These are phyloP conservation scores for Lithophane leautieri DNA, from an alignment of 2,888 invertebrate genomes.

Conservation along the genomic window DNA sequence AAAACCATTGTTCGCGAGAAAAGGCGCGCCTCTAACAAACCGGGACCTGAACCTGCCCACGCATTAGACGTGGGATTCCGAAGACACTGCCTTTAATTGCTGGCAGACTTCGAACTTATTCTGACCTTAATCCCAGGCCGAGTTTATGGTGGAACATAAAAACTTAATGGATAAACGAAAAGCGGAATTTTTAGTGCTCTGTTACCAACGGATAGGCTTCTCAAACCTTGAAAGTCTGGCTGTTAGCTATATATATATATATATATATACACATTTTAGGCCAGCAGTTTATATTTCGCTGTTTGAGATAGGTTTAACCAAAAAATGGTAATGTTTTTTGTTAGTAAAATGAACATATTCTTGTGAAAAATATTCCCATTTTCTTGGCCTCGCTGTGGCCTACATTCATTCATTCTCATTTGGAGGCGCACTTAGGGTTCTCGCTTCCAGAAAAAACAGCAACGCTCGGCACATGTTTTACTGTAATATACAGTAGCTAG, in stretches of 20 bases:
- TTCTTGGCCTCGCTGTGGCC: slow-evolving; percentile 55
- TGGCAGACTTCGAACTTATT: slow-evolving; percentile 53
- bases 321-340: slow-evolving; percentile 35
- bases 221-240: slow-evolving; percentile 59
- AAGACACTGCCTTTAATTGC: slow-evolving; percentile 63
- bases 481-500: slow-evolving; percentile 35
- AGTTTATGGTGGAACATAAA: slow-evolving; percentile 62
- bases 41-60: slow-evolving; percentile 37
- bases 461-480: slow-evolving; percentile 44
- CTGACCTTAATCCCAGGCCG: slow-evolving; percentile 56
- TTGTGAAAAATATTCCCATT: slow-evolving; percentile 52
- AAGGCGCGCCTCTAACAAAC: slow-evolving; percentile 33
- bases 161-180: slow-evolving; percentile 59
- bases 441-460: slow-evolving; percentile 38
- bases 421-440: slow-evolving; percentile 52
- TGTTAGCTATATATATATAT: not conserved
- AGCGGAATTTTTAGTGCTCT: slow-evolving; percentile 53
- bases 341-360: slow-evolving; percentile 48
- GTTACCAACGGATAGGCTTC: slow-evolving; percentile 38
- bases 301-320: slow-evolving; percentile 40
- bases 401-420: slow-evolving; percentile 58
- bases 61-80: slow-evolving; percentile 39
- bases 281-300: slow-evolving; percentile 33
- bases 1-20: slow-evolving; percentile 34
- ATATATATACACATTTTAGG: slow-evolving; percentile 26